Conservation (phyloP, 2,797 vertebrate species). For the Typhlichthys subterraneus region DNA sequence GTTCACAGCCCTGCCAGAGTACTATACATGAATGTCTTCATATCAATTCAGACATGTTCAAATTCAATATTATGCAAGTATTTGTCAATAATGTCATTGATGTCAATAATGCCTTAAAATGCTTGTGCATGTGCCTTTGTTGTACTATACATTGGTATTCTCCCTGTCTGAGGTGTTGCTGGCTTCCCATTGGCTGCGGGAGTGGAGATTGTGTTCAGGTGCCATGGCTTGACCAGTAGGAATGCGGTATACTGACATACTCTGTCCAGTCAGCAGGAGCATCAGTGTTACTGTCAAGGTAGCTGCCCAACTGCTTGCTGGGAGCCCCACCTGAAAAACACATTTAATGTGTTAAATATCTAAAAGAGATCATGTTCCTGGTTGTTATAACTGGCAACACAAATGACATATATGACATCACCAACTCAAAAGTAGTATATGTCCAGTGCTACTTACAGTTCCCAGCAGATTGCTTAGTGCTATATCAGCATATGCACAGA, state of each 20-base stretch:
- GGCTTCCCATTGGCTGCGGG: slow-evolving; percentile 50
- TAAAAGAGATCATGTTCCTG: background rate
- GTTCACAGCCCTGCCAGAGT: too few species aligned
- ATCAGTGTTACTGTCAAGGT: slow-evolving; percentile 68
- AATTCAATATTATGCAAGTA: too few species aligned
- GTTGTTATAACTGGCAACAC: background rate
- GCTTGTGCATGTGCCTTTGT: too few species aligned
- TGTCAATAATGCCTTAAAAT: too few species aligned
- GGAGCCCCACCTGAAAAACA: slow-evolving; percentile 67
- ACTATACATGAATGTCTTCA: too few species aligned
- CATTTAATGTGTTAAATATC: background rate
- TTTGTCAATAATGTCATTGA: too few species aligned
- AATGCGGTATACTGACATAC: slow-evolving; percentile 61
- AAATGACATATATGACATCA: background rate
- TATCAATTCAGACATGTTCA: too few species aligned
- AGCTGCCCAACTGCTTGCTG: slow-evolving; percentile 77
- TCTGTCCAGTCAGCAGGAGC: slow-evolving; percentile 63
- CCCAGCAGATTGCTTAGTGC: slow-evolving; percentile 75
- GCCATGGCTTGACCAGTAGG: slow-evolving; percentile 57
- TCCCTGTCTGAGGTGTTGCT: slow-evolving; percentile 39
- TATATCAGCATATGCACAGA: slow-evolving; percentile 75
- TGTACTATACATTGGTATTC: slow-evolving; percentile 53
- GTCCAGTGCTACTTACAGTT: slow-evolving; percentile 59
- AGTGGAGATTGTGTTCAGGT: slow-evolving; percentile 63
- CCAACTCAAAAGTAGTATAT: background rate